Base-by-base conservation (phyloP, 2,797 vertebrate genomes). In the Otolemur crassicaudatus region DNA sequence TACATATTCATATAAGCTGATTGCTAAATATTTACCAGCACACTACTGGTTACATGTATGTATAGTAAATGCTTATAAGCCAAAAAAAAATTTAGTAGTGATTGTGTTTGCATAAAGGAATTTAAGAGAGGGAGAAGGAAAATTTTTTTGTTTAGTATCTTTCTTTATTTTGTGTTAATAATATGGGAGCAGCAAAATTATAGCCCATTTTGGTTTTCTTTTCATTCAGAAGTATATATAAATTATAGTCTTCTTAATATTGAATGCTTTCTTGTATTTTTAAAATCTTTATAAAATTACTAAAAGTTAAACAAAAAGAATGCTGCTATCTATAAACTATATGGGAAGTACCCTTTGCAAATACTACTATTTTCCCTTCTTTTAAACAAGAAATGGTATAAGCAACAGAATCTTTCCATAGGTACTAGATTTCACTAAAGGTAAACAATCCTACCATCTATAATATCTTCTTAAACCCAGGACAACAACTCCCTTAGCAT, bases 221-320 rank as follows among this genome's bases (percentile, higher is more conserved):
- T 73, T 70, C 72, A 60, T 70, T 79, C 49, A 90, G 25, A 88
- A 56, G 7, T 40, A 80, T 31, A 34, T 27, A 58, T 23, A 67
- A 73, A 81, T n/a, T 43, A 76, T 7, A 84, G 37, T 75, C 13
- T 73, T 84, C 43, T 73, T 61, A 86, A 77, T 81, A 80, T 34
- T n/a, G 70, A 49, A 49, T 14, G 13, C 49, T 49, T 49, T 5
- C 49, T 81, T 5, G 10, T 53, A 86, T 60, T 58, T 53, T 34
- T 61, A n/a, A 94, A 80, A 85, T 5, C 37, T 91, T 82, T 40
- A 70, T 65, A 77, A 83, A 87, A 46, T 91, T 53, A 53, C 76
- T 90, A 29, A 97, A 88, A 77, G 1, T 73, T 90, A 79, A 84
- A 76, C 56, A 16, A 27, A 46, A 93, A 90, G 56, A 86, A 65